These are phyloP conservation scores for Tolypeutes matacus DNA, from an alignment of 2,797 vertebrate species.

Conservation along the genomic window DNA sequence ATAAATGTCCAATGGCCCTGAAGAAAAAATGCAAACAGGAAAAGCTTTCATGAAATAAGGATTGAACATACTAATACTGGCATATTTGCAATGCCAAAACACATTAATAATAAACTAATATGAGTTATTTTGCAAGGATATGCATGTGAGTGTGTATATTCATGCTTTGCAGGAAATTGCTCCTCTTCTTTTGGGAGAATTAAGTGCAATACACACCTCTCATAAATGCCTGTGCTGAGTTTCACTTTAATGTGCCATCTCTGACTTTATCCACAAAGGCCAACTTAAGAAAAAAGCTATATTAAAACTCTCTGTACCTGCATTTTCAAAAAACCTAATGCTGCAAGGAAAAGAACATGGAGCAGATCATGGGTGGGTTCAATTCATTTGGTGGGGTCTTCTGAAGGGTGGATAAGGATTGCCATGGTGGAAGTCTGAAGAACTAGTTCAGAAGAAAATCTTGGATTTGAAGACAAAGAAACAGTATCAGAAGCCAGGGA, in stretches of 20 bases:
- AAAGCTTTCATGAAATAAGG: background rate
- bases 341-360: background rate
- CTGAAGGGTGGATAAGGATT: background rate
- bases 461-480: background rate
- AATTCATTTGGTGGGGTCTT: background rate
- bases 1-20: background rate
- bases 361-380: background rate
- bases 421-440: background rate
- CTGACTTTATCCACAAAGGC: background rate
- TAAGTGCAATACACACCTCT: background rate
- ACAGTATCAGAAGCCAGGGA: background rate
- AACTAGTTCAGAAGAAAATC: background rate
- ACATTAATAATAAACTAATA: constrained; percentile 41
- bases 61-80: constrained; percentile 6
- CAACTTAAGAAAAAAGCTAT: background rate
- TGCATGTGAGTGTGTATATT: background rate
- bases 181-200: background rate
- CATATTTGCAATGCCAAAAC: background rate
- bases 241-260: background rate
- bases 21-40: background rate
- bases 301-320: constrained; percentile 11
- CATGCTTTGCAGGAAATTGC: background rate
- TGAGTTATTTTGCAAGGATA: constrained; percentile 15
- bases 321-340: background rate
- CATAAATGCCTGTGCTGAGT: background rate